Conservation (phyloP, 2,888 invertebrate genomes). For the Branchipolynoe longqiensis region DNA sequence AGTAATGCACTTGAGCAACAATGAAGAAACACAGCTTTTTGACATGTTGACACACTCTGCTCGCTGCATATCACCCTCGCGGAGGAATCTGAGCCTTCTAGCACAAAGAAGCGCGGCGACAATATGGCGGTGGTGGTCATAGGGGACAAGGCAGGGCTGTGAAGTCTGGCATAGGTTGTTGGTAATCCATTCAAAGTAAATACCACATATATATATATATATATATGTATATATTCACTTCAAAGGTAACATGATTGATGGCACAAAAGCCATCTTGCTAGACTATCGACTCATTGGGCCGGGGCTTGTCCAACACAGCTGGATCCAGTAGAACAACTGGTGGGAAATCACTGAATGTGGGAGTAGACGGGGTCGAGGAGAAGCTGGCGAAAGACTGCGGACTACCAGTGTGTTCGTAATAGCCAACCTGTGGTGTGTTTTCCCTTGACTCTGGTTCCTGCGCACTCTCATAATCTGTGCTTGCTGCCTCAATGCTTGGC, state of each 20-base stretch:
- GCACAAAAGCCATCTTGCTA: background rate
- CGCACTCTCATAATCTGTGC: constrained; percentile 54
- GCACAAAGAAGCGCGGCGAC: background rate
- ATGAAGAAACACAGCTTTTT: background rate
- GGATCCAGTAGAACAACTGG: constrained; percentile 30
- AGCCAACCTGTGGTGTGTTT: constrained; percentile 34
- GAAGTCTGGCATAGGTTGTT: too few species aligned
- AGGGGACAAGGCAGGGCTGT: too few species aligned
- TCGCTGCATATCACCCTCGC: background rate
- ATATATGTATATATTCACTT: background rate
- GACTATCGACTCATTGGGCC: background rate
- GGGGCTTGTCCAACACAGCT: background rate
- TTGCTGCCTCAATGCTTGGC: background rate
- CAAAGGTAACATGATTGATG: background rate
- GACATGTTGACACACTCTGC: background rate
- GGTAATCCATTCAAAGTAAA: too few species aligned
- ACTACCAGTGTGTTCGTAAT: constrained; percentile 40
- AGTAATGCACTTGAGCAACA: constrained; percentile 1
- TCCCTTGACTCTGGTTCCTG: constrained; percentile 49
- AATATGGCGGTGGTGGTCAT: too few species aligned
- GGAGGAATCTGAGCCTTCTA: background rate
- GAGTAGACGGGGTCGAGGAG: constrained; percentile 35
- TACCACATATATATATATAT: too few species aligned
- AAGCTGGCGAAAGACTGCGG: constrained; percentile 43
- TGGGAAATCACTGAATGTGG: background rate